Evolutionary conservation across 2,888 invertebrate species (phyloP).

Genomic region (Hirtodrosophila histrioides): DNA sequence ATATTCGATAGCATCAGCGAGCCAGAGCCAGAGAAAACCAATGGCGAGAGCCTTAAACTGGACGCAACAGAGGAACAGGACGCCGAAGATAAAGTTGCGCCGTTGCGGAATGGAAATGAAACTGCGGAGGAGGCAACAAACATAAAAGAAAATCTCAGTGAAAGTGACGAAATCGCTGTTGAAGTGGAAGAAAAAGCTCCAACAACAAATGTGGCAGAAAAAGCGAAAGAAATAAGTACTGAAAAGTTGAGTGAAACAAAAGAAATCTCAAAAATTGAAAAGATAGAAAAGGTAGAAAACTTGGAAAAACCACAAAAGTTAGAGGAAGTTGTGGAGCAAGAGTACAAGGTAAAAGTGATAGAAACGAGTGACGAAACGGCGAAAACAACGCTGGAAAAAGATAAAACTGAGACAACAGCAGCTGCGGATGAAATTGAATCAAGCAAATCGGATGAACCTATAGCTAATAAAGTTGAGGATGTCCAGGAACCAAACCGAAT

Average conservation of each 20-base stretch:
- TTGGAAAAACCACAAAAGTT: neutral
- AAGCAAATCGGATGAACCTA: neutral
- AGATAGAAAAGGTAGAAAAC: constrained; percentile 24
- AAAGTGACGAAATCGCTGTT: constrained; percentile 7
- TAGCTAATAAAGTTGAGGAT: constrained; percentile 1
- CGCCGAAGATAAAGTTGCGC: neutral
- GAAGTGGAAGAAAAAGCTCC: neutral
- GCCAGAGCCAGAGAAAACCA: constrained; percentile 52
- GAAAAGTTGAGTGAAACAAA: constrained; percentile 13
- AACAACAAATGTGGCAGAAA: neutral
- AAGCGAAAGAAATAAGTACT: neutral
- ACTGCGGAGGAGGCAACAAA: neutral
- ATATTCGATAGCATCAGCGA: constrained; percentile 59
- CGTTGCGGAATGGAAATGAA: constrained; percentile 33
- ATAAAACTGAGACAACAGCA: constrained; percentile 2
- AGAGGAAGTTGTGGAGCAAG: neutral
- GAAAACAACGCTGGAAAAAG: constrained; percentile 5
- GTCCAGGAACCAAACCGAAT: neutral
- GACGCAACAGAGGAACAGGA: neutral
- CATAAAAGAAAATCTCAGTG: neutral
- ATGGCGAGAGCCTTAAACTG: constrained; percentile 56
- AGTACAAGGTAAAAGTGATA: constrained; percentile 31
- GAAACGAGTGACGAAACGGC: constrained; percentile 25
- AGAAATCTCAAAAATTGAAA: constrained; percentile 42
- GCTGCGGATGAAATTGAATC: neutral